Evolutionary conservation across 2,113 vertebrate species (phyloP).

Genomic region (Melanocharis versteri): DNA sequence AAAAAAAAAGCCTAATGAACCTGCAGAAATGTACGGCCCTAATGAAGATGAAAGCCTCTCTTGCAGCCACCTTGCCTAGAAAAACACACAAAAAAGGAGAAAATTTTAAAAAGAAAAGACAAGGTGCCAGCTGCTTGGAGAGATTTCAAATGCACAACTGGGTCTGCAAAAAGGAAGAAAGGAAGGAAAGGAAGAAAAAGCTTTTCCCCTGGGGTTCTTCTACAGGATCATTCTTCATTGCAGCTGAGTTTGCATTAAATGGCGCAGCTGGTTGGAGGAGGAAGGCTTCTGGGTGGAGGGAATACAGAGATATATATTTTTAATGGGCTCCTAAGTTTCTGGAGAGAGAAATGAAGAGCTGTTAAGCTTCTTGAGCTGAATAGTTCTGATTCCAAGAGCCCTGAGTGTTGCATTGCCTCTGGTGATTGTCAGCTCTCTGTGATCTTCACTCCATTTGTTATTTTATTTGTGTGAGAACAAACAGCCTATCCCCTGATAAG

Average conservation of each 20-base stretch:
- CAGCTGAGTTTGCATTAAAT: conserved; percentile 61
- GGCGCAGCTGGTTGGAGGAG: conserved; percentile 40
- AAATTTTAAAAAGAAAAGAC: conserved; percentile 22
- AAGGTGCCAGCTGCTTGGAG: conserved; percentile 51
- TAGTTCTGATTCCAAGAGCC: conserved; percentile 40
- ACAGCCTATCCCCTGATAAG: conserved; percentile 42
- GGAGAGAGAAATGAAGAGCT: conserved; percentile 35
- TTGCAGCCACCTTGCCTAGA: conserved; percentile 41
- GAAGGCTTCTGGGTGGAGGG: conserved; percentile 18
- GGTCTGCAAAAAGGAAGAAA: conserved; percentile 29
- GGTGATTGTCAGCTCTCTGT: conserved; percentile 34
- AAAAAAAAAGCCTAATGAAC: conserved; percentile 60
- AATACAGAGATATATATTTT: conserved; percentile 34
- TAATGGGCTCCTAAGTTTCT: conserved; percentile 36
- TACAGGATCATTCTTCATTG: conserved; percentile 44
- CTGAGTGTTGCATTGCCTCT: conserved; percentile 16
- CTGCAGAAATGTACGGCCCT: conserved; percentile 58
- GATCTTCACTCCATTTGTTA: conserved; percentile 32
- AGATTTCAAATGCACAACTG: conserved; percentile 17
- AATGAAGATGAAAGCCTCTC: conserved; percentile 70
- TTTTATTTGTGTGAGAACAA: conserved; percentile 58
- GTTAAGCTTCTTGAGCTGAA: conserved; percentile 53
- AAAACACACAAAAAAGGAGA: not conserved
- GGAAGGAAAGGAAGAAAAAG: conserved; percentile 22
- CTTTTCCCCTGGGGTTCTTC: conserved; percentile 28